Evolutionary conservation across 1,140 invertebrate species (phyloP), one percentile per base, ranked within the genome.

Genomic region (Drosophila mauritiana): DNA sequence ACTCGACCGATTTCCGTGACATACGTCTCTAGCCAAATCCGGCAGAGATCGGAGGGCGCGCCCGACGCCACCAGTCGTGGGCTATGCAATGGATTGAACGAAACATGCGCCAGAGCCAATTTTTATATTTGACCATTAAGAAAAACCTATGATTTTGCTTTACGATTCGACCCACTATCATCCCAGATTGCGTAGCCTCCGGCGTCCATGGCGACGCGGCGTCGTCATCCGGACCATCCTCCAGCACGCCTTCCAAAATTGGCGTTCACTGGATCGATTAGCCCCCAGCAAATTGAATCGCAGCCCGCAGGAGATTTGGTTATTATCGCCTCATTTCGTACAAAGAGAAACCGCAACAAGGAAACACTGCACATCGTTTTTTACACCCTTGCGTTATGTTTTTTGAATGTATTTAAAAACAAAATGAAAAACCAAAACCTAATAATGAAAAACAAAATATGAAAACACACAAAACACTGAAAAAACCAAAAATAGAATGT

Each of bases 291-390:
- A 68, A 75, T 89, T 77, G 64, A 88, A 89, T 84, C 67, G 46
- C 83, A 88, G 73, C 68, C 72, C 57, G 85, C 77, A 89, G 84
- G 84, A 67, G 84, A 89, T 89, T 89, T 89, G 80, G 73, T 42
- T 77, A 80, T 49, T 22, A 63, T 61, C 45, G 43, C 42, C 73
- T 74, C 27, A 65, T 79, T 89, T 81, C 46, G 42, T 49, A 89
- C 80, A 82, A 43, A 48, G 73, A 79, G 59, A 84, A 52, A 90
- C 84, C 49, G 56, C 31, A 55, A 74, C 64, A 82, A 65, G 42
- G 65, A 73, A 34, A 79, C 59, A 78, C 53, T 65, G 64, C 55
- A 80, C 67, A 65, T 64, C 37, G 59, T 82, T 83, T 80, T 82
- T 51, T 73, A 80, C 70, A 59, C 67, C 63, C 72, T 74, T 72